These are phyloP conservation scores for Amitus sp. DNA, from an alignment of 2,888 invertebrate genomes.

Conservation along the genomic window DNA sequence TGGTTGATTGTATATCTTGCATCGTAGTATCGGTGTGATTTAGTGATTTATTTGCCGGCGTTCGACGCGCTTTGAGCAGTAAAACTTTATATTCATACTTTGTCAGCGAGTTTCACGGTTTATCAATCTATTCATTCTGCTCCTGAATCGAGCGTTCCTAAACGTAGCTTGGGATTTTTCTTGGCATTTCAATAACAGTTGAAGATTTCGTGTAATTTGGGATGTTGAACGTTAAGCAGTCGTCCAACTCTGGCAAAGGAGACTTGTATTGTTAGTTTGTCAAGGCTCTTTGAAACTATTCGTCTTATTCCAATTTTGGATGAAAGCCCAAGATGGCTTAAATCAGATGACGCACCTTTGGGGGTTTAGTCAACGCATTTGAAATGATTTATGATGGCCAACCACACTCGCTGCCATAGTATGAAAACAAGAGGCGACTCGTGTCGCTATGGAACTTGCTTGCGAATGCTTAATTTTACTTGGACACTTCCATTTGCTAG, in stretches of 20 bases:
- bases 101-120: slow-evolving; percentile 33
- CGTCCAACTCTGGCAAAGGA: too few relatives aligned
- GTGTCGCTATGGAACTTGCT: slow-evolving; percentile 18
- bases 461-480: slow-evolving; percentile 29
- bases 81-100: slow-evolving; percentile 40
- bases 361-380: slow-evolving; percentile 21
- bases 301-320: slow-evolving; percentile 23
- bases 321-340: slow-evolving; percentile 29
- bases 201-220: neutral
- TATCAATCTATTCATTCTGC: neutral
- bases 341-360: slow-evolving; percentile 31
- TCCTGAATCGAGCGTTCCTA: neutral
- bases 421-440: slow-evolving; percentile 25
- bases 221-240: too few relatives aligned
- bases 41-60: slow-evolving; percentile 34
- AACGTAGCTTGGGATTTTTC: neutral
- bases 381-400: slow-evolving; percentile 31
- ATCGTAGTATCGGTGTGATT: slow-evolving; percentile 28
- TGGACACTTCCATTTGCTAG: slow-evolving; percentile 21
- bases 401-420: slow-evolving; percentile 22
- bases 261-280: neutral
- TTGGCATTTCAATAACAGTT: neutral
- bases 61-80: slow-evolving; percentile 38
- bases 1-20: slow-evolving; percentile 34
- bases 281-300: slow-evolving; percentile 8